Base-by-base conservation (phyloP, 2,888 invertebrate species). In the Alloplasta piceator region DNA sequence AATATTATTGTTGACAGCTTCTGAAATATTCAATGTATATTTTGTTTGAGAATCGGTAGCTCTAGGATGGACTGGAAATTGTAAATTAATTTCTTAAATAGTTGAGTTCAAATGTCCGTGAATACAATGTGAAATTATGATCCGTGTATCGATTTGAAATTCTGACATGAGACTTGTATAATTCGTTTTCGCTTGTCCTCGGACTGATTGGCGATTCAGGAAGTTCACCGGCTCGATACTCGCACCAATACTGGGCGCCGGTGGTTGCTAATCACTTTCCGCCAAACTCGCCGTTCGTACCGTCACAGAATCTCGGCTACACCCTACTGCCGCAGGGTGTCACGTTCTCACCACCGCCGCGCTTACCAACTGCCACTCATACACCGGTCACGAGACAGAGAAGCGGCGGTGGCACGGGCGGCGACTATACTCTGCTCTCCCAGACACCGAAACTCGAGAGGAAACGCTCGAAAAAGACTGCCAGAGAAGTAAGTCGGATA, bases 191-290 rank as follows among this genome's bases (percentile, higher is more conserved):
- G 60, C 46, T 60, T 78, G 78, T 81, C n/a, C 70, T 78, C 78
- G 81, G 68, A 78, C 78, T 81, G 70, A 78, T 81, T 74, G 81
- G 74, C 70, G 74, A 81, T 90, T 70, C 90, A 93, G 94, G 92
- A 86, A 93, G 93, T 85, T 92, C 93, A 16, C 92, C 93, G 63
- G 90, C 92, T 52, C 94, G 94, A 64, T 93, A 94, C 87, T 93
- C 93, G 75, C 91, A 92, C 80, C 94, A 94, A 86, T 93, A 93
- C 85, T 96, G 96, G 96, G 94, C 95, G 77, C 96, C 96, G 5
- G 91, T 96, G 80, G 95, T 95, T 63, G 96, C 96, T 39, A 95
- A 95, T 78, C 96, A 96, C 91, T 96, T 96, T 90, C 94, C 96
- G 14, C 93, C 94, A 26, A 94, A 94, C 82, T 96, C 95, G 61